Conservation (phyloP, 2,888 invertebrate genomes). For the Thalpophila matura region DNA sequence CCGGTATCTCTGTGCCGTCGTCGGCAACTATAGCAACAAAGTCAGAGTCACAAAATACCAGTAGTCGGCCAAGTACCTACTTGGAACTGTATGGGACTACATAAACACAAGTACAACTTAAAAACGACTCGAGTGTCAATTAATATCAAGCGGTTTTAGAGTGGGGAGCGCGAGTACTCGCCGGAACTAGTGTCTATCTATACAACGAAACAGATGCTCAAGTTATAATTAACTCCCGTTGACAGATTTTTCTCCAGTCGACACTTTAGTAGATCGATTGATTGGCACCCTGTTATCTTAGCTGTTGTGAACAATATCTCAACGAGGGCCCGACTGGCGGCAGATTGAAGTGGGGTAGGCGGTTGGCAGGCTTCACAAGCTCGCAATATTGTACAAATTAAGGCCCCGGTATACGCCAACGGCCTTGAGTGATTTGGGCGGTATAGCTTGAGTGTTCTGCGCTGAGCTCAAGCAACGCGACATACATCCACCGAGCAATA, state of each 20-base stretch:
- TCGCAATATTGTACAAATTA: slow-evolving; percentile 27
- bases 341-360: slow-evolving; percentile 28
- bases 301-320: slow-evolving; percentile 11
- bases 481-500: no score
- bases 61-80: slow-evolving; percentile 20
- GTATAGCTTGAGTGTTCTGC: no score
- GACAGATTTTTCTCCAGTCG: slow-evolving; percentile 6
- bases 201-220: slow-evolving; percentile 15
- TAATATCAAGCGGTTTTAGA: slow-evolving; percentile 2
- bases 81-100: slow-evolving; percentile 22
- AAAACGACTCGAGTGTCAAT: slow-evolving; percentile 14
- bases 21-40: neutral
- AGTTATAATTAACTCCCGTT: slow-evolving; percentile 1
- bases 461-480: no score
- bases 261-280: slow-evolving; percentile 36
- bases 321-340: slow-evolving; percentile 11
- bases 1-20: neutral
- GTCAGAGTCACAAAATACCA: slow-evolving; percentile 9
- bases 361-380: slow-evolving; percentile 28
- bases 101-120: slow-evolving; percentile 6
- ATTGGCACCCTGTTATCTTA: slow-evolving; percentile 15
- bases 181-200: slow-evolving; percentile 18
- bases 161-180: neutral
- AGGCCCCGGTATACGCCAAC: no score
- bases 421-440: no score